These are phyloP conservation scores for Drosophila colorata DNA, from an alignment of 2,888 invertebrate species.

Conservation along the genomic window DNA sequence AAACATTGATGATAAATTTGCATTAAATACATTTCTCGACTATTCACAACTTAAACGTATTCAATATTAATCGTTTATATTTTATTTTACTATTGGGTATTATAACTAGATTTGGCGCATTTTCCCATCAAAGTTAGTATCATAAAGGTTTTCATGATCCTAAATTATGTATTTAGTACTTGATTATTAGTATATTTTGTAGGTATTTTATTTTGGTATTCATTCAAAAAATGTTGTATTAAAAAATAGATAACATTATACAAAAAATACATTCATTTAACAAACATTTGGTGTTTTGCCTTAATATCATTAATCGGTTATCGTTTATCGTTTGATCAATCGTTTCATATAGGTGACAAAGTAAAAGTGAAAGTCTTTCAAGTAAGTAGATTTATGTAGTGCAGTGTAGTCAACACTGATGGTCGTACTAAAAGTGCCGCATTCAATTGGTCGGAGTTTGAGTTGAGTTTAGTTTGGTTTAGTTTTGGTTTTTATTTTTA, in stretches of 20 bases:
- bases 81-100: conserved; percentile 42
- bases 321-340: conserved; percentile 28
- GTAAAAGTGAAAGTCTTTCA: conserved; percentile 73
- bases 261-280: conserved; percentile 74
- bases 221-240: conserved; percentile 53
- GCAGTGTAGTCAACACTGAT: conserved; percentile 69
- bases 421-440: conserved; percentile 75
- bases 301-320: conserved; percentile 35
- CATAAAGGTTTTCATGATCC: conserved; percentile 10
- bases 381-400: conserved; percentile 65
- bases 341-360: conserved; percentile 57
- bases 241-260: conserved; percentile 76
- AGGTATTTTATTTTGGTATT: conserved; percentile 26
- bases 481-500: conserved; percentile 28
- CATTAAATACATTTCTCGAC: conserved; percentile 54
- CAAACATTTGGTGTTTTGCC: conserved; percentile 66
- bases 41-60: conserved; percentile 47
- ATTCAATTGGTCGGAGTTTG: conserved; percentile 73
- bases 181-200: background rate
- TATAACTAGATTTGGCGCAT: conserved; percentile 76
- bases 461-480: conserved; percentile 51
- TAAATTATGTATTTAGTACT: conserved; percentile 37
- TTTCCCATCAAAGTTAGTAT: conserved; percentile 53
- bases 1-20: conserved; percentile 62
- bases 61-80: conserved; percentile 36